Percentiles rank a stretch among this genome's conserved stretches.
phyloP scores from a whole-genome alignment of 1,140 invertebrate species.

The Ephestia elutella region DNA sequence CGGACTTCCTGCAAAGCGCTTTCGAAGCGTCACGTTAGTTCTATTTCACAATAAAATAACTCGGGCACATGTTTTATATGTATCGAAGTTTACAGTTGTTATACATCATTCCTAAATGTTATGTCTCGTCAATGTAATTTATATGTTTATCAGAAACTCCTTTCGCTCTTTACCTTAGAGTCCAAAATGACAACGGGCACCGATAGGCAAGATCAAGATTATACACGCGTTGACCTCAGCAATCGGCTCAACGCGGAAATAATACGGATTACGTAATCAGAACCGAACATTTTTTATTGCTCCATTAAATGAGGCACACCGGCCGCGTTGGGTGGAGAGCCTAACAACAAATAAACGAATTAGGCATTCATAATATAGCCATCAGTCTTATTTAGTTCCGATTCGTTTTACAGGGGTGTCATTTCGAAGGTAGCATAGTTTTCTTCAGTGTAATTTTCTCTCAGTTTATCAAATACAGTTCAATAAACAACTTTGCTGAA shows the following conservation, averaged over 20 bases:
- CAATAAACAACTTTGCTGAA: too few relatives aligned
- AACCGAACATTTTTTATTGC: slow-evolving; percentile 70
- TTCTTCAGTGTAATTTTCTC: too few relatives aligned
- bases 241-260: slow-evolving; percentile 59
- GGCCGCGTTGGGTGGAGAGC: slow-evolving; percentile 54
- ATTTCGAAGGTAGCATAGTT: too few relatives aligned
- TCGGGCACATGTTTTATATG: too few relatives aligned
- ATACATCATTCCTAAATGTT: too few relatives aligned
- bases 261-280: slow-evolving; percentile 67
- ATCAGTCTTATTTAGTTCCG: slow-evolving; percentile 29
- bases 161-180: not conserved
- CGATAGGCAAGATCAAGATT: slow-evolving; percentile 34
- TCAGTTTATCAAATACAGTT: too few relatives aligned
- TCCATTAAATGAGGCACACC: slow-evolving; percentile 68
- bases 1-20: too few relatives aligned
- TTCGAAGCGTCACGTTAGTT: too few relatives aligned
- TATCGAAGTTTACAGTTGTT: too few relatives aligned
- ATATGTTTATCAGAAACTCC: too few relatives aligned
- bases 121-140: too few relatives aligned
- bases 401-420: slow-evolving; percentile 17
- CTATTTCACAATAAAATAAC: too few relatives aligned
- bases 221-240: slow-evolving; percentile 55
- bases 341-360: slow-evolving; percentile 45
- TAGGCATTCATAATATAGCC: slow-evolving; percentile 34
- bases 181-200: slow-evolving; percentile 23